phyloP scores from a whole-genome alignment of 2,888 invertebrate genomes.

The Cataglyphis cursor region DNA sequence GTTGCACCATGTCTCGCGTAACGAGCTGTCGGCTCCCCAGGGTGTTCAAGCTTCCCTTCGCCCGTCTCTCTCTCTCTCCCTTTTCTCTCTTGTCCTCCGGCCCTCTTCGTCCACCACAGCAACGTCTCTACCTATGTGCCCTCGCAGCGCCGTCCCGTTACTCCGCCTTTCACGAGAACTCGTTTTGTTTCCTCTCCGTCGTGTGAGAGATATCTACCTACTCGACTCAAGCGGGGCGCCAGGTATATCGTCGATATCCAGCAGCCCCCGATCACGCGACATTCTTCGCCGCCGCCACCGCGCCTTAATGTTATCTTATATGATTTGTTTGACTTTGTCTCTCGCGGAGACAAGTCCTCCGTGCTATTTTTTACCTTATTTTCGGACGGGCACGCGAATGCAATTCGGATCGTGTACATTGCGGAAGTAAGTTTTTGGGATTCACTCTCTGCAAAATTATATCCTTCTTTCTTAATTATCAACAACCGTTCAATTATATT shows the following conservation, averaged over 20 bases:
- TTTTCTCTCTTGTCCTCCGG: neutral
- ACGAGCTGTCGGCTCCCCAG: conserved; percentile 86
- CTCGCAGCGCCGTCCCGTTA: conserved; percentile 67
- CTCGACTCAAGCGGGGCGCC: conserved; percentile 60
- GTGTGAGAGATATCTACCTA: conserved; percentile 77
- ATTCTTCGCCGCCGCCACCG: conserved; percentile 8
- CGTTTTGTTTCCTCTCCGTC: conserved; percentile 78
- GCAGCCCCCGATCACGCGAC: conserved; percentile 51
- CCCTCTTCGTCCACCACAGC: conserved; percentile 68
- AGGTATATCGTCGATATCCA: conserved; percentile 58
- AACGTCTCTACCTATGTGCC: conserved; percentile 62
- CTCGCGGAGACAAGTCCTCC: conserved; percentile 20
- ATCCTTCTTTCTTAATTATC: neutral
- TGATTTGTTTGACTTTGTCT: conserved; percentile 78
- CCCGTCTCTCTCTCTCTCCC: conserved; percentile 21
- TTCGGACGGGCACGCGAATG: neutral
- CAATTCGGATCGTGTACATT: conserved; percentile 14
- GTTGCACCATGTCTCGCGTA: conserved; percentile 84
- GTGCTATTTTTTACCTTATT: neutral
- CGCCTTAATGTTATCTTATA: conserved; percentile 55
- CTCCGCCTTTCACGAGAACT: conserved; percentile 67
- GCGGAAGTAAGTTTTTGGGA: conserved; percentile 14
- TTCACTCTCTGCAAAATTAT: neutral
- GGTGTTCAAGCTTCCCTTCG: conserved; percentile 81
- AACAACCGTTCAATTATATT: neutral